Evolutionary conservation across 2,113 vertebrate species (phyloP).

Genomic region (Ptilonorhynchus violaceus): DNA sequence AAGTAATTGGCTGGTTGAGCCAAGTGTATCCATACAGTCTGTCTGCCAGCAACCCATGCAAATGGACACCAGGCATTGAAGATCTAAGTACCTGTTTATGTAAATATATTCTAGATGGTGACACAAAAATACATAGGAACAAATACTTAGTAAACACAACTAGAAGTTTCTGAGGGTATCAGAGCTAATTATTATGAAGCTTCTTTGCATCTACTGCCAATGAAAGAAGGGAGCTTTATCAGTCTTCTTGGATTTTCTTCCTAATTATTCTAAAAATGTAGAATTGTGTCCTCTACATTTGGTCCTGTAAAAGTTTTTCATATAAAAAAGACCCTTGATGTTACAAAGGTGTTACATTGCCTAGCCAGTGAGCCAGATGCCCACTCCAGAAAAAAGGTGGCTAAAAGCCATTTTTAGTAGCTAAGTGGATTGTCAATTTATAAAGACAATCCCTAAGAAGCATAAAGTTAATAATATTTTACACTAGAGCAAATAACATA

Average conservation of each 20-base stretch:
- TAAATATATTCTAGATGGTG: neutral
- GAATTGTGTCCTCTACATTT: neutral
- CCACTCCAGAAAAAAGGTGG: neutral
- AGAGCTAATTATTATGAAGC: neutral
- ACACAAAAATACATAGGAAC: neutral
- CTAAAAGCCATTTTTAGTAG: neutral
- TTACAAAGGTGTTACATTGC: neutral
- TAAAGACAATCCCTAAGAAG: neutral
- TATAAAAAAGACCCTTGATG: neutral
- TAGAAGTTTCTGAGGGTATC: neutral
- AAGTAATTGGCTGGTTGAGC: slow-evolving; percentile 54
- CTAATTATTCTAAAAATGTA: neutral
- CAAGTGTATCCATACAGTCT: neutral
- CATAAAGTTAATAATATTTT: neutral
- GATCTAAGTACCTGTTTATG: neutral
- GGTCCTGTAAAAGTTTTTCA: neutral
- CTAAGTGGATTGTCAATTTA: neutral
- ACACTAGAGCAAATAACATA: neutral
- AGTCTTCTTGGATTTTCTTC: neutral
- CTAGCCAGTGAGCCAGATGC: neutral
- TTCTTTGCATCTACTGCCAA: neutral
- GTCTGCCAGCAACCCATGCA: neutral
- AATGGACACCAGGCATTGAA: neutral
- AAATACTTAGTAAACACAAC: neutral
- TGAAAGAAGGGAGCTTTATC: neutral